Percentiles rank a stretch among this genome's conserved stretches.
Conservation (phyloP, 2,797 vertebrate species). For the Syndactyla subalaris region DNA sequence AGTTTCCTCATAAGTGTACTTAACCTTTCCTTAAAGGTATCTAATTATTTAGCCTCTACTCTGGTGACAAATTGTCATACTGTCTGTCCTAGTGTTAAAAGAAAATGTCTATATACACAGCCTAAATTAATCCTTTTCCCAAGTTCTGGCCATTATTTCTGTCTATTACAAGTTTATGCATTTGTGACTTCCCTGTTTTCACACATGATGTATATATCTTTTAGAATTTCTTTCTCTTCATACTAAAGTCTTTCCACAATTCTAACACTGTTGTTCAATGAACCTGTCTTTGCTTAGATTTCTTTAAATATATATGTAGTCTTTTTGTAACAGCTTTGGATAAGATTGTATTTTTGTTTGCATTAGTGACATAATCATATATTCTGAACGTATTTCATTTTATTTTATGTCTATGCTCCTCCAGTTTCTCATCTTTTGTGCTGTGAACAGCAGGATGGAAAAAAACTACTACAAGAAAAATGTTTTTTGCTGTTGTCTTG, state of each 20-base stretch:
- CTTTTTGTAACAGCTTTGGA: not conserved
- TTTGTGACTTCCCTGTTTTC: not conserved
- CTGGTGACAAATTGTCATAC: not conserved
- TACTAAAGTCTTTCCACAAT: not conserved
- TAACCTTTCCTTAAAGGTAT: not conserved
- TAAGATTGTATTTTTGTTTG: not conserved
- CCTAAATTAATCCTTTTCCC: not conserved
- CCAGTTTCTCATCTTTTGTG: not conserved
- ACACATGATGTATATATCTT: not conserved
- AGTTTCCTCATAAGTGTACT: not conserved
- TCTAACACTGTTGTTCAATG: not conserved
- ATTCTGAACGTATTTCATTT: not conserved
- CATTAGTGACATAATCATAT: not conserved
- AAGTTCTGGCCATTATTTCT: not conserved
- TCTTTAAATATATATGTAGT: not conserved
- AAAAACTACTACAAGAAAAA: not conserved
- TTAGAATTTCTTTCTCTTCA: not conserved
- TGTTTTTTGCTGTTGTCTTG: not conserved
- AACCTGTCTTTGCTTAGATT: not conserved
- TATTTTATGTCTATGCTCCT: not conserved
- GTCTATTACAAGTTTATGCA: not conserved
- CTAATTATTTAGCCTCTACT: not conserved
- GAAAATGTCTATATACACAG: not conserved
- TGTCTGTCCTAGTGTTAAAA: not conserved
- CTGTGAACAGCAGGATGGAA: not conserved